Conservation (phyloP, 2,113 vertebrate species). For the Sceloporus undulatus region DNA sequence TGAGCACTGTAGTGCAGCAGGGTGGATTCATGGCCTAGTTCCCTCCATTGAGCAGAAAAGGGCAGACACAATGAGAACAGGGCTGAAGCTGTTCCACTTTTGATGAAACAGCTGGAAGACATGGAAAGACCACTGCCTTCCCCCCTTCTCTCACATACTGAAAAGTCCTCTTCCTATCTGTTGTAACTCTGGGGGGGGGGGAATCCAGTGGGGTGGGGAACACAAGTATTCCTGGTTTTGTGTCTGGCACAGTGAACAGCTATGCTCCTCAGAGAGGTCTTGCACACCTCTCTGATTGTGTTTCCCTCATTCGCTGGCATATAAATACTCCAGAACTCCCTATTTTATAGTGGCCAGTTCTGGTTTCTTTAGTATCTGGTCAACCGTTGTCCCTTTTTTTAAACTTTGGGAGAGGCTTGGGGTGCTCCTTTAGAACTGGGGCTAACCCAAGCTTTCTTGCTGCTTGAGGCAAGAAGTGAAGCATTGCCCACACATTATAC, state of each 20-base stretch:
- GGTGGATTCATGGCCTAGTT: conserved; percentile 29
- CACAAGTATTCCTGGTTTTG: background rate
- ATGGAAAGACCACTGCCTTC: background rate
- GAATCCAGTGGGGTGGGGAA: too few relatives aligned
- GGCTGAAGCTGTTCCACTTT: background rate
- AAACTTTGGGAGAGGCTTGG: too few relatives aligned
- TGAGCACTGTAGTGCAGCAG: background rate
- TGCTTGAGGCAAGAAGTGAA: too few relatives aligned
- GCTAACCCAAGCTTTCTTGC: too few relatives aligned
- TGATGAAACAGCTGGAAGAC: background rate
- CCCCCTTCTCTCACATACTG: background rate
- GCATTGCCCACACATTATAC: too few relatives aligned
- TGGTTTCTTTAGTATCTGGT: background rate
- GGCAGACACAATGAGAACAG: conserved; percentile 49
- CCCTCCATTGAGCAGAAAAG: conserved; percentile 6
- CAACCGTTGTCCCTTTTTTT: background rate
- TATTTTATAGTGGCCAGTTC: background rate
- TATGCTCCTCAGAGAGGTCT: background rate
- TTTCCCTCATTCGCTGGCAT: background rate
- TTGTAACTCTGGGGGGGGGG: too few relatives aligned
- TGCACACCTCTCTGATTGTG: background rate
- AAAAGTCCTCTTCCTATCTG: background rate
- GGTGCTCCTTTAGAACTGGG: too few relatives aligned
- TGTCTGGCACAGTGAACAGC: background rate
- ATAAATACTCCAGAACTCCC: background rate